Conservation (phyloP, 2,888 invertebrate genomes). For the Bibio marci region DNA sequence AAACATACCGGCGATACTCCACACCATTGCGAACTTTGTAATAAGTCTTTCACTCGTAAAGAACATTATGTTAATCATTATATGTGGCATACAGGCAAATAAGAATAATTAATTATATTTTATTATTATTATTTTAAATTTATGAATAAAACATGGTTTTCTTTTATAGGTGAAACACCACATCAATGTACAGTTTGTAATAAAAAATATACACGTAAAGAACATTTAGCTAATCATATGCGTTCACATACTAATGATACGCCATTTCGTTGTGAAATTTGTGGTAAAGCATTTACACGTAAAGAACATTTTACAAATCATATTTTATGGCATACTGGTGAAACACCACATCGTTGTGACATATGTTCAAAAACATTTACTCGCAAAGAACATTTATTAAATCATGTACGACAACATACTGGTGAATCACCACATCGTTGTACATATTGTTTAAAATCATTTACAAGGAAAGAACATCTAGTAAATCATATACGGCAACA, state of each 20-base stretch:
- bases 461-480: slow-evolving; percentile 76
- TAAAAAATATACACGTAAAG: slow-evolving; percentile 77
- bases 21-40: slow-evolving; percentile 70
- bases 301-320: slow-evolving; percentile 85
- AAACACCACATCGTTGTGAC: slow-evolving; percentile 71
- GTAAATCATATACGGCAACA: slow-evolving; percentile 74
- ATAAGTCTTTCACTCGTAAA: slow-evolving; percentile 72
- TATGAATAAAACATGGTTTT: slow-evolving; percentile 13
- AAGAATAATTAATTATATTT: slow-evolving; percentile 13
- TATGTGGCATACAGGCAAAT: slow-evolving; percentile 42
- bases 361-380: slow-evolving; percentile 78
- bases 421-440: slow-evolving; percentile 53
- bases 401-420: slow-evolving; percentile 66
- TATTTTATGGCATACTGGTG: slow-evolving; percentile 76
- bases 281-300: slow-evolving; percentile 74
- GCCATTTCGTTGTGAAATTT: slow-evolving; percentile 72
- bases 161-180: slow-evolving; percentile 58
- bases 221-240: slow-evolving; percentile 78
- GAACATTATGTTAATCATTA: slow-evolving; percentile 77
- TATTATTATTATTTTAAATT: no score
- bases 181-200: slow-evolving; percentile 77
- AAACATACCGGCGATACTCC: slow-evolving; percentile 71
- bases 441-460: slow-evolving; percentile 68
- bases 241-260: slow-evolving; percentile 77
- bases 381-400: slow-evolving; percentile 68